phyloP scores from a whole-genome alignment of 2,113 vertebrate species.

The Pachyramphus minor region DNA sequence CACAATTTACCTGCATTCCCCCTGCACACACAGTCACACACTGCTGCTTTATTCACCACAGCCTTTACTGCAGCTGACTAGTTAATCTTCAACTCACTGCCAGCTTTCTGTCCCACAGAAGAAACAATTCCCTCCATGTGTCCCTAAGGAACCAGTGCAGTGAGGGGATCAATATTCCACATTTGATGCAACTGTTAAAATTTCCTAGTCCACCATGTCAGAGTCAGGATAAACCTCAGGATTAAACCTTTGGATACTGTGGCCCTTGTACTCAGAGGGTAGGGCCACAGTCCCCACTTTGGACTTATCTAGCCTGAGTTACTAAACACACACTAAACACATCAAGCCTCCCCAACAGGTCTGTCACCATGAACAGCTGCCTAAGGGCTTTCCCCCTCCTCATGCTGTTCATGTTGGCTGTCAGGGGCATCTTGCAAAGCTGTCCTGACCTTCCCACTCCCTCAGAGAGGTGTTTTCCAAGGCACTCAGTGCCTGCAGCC shows the following conservation, averaged over 20 bases:
- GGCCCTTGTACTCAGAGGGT: not conserved
- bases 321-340: not conserved
- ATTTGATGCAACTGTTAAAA: not conserved
- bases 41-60: not conserved
- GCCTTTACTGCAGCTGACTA: not conserved
- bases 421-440: not conserved
- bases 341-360: not conserved
- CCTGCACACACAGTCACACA: not conserved
- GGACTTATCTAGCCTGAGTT: not conserved
- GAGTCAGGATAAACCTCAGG: not conserved
- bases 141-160: not conserved
- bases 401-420: fast-evolving
- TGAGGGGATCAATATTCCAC: not conserved
- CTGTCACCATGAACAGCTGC: not conserved
- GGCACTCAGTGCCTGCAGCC: not conserved
- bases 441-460: not conserved
- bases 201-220: not conserved
- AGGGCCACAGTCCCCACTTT: not conserved
- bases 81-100: not conserved
- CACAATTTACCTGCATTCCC: not conserved
- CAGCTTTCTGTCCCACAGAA: not conserved
- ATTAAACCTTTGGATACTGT: not conserved
- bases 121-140: not conserved
- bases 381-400: too few species aligned
- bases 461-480: not conserved